Conservation (phyloP, 1,140 invertebrate genomes). For the Thaumatotibia leucotreta region DNA sequence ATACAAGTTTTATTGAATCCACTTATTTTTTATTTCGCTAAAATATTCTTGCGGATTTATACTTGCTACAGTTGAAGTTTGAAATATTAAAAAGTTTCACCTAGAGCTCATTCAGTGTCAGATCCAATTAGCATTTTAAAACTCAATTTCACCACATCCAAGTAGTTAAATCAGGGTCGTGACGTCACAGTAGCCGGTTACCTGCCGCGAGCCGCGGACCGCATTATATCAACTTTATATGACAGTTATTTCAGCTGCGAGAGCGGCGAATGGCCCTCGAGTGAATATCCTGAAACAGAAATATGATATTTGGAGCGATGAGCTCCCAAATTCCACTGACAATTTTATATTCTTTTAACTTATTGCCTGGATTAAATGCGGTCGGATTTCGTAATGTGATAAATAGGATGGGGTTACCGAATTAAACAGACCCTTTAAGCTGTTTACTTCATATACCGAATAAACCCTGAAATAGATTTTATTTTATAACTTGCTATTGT, state of each 20-base stretch:
- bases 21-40: no score
- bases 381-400: background rate
- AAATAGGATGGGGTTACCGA: background rate
- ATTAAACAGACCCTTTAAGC: background rate
- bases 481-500: no score
- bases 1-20: no score
- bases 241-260: constrained; percentile 59
- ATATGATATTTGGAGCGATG: constrained; percentile 38
- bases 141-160: constrained; percentile 6
- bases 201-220: constrained; percentile 32
- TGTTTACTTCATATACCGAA: background rate
- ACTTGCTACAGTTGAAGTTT: no score
- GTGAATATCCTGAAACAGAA: constrained; percentile 51
- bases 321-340: constrained; percentile 14
- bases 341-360: constrained; percentile 14
- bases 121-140: background rate
- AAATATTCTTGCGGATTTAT: no score
- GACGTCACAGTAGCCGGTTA: constrained; percentile 35
- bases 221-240: constrained; percentile 56
- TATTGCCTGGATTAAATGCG: constrained; percentile 6
- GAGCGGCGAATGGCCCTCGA: constrained; percentile 46
- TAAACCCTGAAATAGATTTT: no score
- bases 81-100: background rate
- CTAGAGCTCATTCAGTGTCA: background rate
- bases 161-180: constrained; percentile 35